Conservation (phyloP, 2,888 invertebrate genomes). For the Trichopoda pennipes region DNA sequence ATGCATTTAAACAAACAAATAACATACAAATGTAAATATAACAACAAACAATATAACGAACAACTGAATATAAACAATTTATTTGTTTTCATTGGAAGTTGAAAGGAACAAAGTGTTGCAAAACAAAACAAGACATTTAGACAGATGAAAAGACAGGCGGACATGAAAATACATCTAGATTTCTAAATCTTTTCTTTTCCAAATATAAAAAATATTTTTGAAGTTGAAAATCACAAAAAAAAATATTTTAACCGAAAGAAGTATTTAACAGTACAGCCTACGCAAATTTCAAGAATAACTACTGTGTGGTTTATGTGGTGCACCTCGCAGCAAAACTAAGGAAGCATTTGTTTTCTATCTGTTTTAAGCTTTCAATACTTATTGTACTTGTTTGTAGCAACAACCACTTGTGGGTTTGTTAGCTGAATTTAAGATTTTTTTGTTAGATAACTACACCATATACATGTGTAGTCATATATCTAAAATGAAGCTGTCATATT, state of each 20-base stretch:
- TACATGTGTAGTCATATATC: conserved; percentile 31
- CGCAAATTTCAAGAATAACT: conserved; percentile 52
- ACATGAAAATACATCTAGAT: neutral
- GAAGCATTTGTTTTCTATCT: conserved; percentile 20
- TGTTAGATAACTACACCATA: conserved; percentile 2
- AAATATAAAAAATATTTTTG: conserved; percentile 1
- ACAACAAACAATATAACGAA: conserved; percentile 6
- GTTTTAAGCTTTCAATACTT: conserved; percentile 10
- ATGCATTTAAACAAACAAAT: conserved; percentile 40
- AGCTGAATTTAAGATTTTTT: neutral
- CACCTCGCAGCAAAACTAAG: conserved; percentile 17
- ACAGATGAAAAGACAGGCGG: conserved; percentile 23
- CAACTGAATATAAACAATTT: conserved; percentile 5
- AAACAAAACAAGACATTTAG: conserved; percentile 24
- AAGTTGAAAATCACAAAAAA: neutral
- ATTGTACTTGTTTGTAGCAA: conserved; percentile 25
- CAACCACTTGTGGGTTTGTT: conserved; percentile 9
- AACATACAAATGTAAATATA: neutral
- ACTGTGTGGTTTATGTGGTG: conserved; percentile 34
- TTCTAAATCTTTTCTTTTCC: neutral
- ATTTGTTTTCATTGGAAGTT: conserved; percentile 7
- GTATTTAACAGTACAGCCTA: conserved; percentile 41
- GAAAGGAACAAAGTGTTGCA: conserved; percentile 28
- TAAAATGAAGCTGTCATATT: conserved; percentile 55
- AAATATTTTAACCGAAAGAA: conserved; percentile 5